A percentile compares a stretch with the other conserved stretches of the same genome.
These are phyloP conservation scores for Alviniconcha marisindica DNA, from an alignment of 1,140 invertebrate species.

Conservation along the genomic window DNA sequence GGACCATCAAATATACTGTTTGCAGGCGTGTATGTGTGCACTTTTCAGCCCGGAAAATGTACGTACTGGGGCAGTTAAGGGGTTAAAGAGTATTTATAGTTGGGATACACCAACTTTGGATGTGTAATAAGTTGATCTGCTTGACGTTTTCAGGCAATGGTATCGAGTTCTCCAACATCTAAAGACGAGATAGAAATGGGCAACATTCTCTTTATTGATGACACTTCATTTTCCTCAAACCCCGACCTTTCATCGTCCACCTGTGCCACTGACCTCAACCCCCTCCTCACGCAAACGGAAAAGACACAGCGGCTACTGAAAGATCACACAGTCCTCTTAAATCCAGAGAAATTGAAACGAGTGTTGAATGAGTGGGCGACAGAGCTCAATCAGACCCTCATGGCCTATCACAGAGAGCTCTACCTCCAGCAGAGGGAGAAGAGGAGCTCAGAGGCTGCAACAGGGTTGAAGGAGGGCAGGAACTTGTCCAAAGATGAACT, in stretches of 20 bases:
- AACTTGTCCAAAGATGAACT: no score
- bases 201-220: not conserved
- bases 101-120: no score
- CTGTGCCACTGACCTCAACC: constrained; percentile 1
- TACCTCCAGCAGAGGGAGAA: not conserved
- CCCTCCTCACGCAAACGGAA: constrained; percentile 8
- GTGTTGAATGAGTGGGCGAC: constrained; percentile 47
- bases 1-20: no score
- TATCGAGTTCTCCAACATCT: not conserved
- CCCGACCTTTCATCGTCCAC: not conserved
- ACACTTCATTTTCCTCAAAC: not conserved
- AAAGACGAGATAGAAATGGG: not conserved
- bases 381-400: constrained; percentile 38
- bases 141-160: not conserved
- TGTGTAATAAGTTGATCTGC: no score
- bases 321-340: constrained; percentile 38
- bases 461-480: not conserved
- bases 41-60: no score
- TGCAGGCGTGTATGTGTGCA: no score
- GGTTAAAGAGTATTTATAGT: no score
- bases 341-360: constrained; percentile 39
- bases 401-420: not conserved
- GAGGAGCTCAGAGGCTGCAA: not conserved
- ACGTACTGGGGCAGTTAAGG: no score
- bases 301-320: constrained; percentile 41